A percentile compares a stretch with the other conserved stretches of the same genome.
phyloP scores from a whole-genome alignment of 2,113 vertebrate genomes.

The Brachypteracias leptosomus region DNA sequence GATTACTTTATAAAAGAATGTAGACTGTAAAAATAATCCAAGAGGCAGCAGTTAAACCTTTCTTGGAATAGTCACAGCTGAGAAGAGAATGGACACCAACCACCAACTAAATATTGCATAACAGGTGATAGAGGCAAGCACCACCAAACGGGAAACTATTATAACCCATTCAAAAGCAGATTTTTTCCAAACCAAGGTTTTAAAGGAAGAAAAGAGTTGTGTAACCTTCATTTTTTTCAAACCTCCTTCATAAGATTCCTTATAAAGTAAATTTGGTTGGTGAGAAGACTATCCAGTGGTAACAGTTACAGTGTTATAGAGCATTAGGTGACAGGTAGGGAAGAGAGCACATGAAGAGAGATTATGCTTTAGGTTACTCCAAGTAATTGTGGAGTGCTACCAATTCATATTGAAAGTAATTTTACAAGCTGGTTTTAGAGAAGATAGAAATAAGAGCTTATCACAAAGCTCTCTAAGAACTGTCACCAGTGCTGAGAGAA shows the following conservation, averaged over 20 bases:
- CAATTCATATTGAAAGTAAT: not conserved
- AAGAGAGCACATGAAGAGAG: not conserved
- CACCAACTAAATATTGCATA: not conserved
- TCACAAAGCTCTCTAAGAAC: not conserved
- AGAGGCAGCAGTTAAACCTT: constrained; percentile 15
- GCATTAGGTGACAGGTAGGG: not conserved
- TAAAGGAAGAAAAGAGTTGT: not conserved
- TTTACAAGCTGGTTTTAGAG: not conserved
- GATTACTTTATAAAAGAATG: constrained; percentile 43
- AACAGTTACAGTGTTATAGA: not conserved
- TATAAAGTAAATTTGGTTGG: not conserved
- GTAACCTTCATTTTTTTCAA: not conserved
- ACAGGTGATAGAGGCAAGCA: not conserved
- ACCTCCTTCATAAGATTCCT: not conserved
- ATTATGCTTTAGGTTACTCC: not conserved
- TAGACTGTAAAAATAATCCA: constrained; percentile 46
- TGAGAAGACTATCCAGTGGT: not conserved
- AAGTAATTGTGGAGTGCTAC: not conserved
- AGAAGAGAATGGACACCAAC: not conserved
- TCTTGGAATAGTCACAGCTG: not conserved
- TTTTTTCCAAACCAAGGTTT: constrained; percentile 9
- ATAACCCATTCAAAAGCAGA: not conserved
- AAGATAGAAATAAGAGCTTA: not conserved
- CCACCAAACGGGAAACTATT: not conserved
- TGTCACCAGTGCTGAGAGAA: not conserved